phyloP scores from a whole-genome alignment of 2,797 vertebrate species.

The Rhincodon typus region DNA sequence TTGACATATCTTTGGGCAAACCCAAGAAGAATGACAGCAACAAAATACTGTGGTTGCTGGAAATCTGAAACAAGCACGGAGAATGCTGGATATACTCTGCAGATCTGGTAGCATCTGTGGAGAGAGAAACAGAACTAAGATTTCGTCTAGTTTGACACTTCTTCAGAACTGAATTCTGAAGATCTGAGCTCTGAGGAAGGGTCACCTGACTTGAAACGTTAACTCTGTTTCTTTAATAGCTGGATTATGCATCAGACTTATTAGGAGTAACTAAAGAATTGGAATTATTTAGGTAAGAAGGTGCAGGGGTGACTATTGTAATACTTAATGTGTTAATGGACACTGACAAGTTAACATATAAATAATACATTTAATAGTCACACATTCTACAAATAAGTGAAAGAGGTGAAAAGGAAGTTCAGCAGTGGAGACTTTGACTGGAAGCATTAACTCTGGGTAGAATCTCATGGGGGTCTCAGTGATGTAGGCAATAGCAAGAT shows the following conservation, averaged over 20 bases:
- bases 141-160: too few relatives aligned
- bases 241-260: neutral
- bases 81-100: too few relatives aligned
- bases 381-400: neutral
- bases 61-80: too few relatives aligned
- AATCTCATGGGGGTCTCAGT: too few relatives aligned
- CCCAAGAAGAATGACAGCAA: neutral
- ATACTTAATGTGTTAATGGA: neutral
- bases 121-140: too few relatives aligned
- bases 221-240: neutral
- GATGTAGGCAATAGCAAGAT: too few relatives aligned
- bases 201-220: neutral
- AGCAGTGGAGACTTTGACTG: neutral
- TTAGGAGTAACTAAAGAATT: neutral
- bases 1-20: neutral
- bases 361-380: neutral
- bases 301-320: neutral
- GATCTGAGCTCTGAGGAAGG: neutral
- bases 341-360: neutral
- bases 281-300: neutral
- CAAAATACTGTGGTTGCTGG: too few relatives aligned
- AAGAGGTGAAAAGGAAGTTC: neutral
- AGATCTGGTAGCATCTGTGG: too few relatives aligned
- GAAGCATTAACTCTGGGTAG: too few relatives aligned
- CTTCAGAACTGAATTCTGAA: too few relatives aligned